Percentiles rank a stretch among this genome's conserved stretches.
Evolutionary conservation across 2,888 invertebrate species (phyloP).

Genomic region (Drosophila limbata): DNA sequence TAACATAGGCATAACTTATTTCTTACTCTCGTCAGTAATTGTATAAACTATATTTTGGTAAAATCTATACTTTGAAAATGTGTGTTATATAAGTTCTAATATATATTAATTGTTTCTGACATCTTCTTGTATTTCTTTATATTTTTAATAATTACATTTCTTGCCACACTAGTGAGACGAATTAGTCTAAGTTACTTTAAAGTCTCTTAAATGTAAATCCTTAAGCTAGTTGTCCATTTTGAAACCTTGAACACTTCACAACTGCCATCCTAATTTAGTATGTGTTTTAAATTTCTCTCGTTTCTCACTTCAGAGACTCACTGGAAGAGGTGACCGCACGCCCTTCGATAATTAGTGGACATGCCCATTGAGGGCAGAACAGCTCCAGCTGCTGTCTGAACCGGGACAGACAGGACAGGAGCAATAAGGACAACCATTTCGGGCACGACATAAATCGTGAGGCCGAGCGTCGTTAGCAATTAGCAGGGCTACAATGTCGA

Average conservation of each 20-base stretch:
- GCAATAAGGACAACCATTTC: constrained; percentile 48
- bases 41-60: too few species aligned
- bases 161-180: too few species aligned
- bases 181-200: too few species aligned
- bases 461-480: constrained; percentile 74
- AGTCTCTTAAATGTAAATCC: too few species aligned
- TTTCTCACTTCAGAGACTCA: constrained; percentile 36
- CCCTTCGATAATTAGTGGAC: constrained; percentile 71
- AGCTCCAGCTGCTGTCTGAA: constrained; percentile 32
- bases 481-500: constrained; percentile 74
- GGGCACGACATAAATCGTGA: constrained; percentile 71
- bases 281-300: constrained; percentile 19
- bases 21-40: too few species aligned
- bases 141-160: too few species aligned
- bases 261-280: constrained; percentile 17
- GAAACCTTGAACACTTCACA: neutral
- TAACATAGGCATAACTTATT: too few species aligned
- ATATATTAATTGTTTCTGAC: too few species aligned
- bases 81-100: too few species aligned
- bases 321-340: constrained; percentile 47
- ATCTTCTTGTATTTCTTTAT: too few species aligned
- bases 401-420: neutral
- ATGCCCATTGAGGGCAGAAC: constrained; percentile 53
- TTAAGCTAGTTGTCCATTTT: neutral
- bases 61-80: too few species aligned